These are phyloP conservation scores for Subacronicta megacephala DNA, from an alignment of 2,888 invertebrate species.

Conservation along the genomic window DNA sequence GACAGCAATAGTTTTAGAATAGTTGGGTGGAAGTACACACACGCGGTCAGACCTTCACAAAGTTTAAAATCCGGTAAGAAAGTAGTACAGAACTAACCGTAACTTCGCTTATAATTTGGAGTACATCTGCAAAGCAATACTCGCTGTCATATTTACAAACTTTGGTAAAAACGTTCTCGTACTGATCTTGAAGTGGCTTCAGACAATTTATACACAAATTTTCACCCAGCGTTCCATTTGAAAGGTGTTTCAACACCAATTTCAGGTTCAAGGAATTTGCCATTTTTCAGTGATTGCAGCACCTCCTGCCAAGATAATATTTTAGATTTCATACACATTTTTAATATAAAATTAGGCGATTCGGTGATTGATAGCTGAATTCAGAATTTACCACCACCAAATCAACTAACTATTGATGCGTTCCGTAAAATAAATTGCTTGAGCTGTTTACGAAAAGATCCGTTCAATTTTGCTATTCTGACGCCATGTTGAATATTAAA, in stretches of 20 bases:
- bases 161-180: slow-evolving; percentile 77
- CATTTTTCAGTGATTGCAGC: slow-evolving; percentile 59
- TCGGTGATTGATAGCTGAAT: slow-evolving; percentile 12
- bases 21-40: too few relatives aligned
- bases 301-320: slow-evolving; percentile 41
- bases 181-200: slow-evolving; percentile 62
- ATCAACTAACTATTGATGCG: slow-evolving; percentile 55
- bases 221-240: slow-evolving; percentile 74
- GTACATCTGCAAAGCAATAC: slow-evolving; percentile 78
- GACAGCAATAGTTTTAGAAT: too few relatives aligned
- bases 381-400: slow-evolving; percentile 72
- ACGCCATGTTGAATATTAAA: slow-evolving; percentile 45
- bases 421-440: slow-evolving; percentile 47
- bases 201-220: slow-evolving; percentile 80
- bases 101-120: slow-evolving; percentile 69
- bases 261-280: slow-evolving; percentile 68
- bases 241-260: slow-evolving; percentile 74
- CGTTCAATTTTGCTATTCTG: slow-evolving; percentile 56
- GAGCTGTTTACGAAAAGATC: slow-evolving; percentile 30
- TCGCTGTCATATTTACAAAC: slow-evolving; percentile 75
- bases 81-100: slow-evolving; percentile 60
- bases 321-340: slow-evolving; percentile 37
- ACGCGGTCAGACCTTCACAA: too few relatives aligned
- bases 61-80: not conserved
- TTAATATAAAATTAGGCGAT: too few relatives aligned